phyloP scores from a whole-genome alignment of 1,140 invertebrate species.

The Physella acuta region DNA sequence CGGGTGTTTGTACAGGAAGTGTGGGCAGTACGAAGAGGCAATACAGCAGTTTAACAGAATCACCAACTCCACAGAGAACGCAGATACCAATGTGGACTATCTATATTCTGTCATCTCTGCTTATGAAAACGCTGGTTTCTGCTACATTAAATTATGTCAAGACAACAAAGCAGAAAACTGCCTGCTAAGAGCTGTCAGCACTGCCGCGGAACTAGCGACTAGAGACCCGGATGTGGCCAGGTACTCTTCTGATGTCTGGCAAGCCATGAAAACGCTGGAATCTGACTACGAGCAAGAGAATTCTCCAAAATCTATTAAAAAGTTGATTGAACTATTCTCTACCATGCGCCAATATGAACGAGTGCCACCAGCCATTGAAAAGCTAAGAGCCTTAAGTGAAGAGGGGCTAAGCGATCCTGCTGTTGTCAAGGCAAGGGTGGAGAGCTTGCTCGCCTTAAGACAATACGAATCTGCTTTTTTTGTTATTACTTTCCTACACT shows the following conservation, averaged over 20 bases:
- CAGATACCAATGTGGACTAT: neutral
- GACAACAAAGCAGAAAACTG: neutral
- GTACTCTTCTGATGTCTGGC: neutral
- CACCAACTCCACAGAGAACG: neutral
- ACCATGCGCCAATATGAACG: neutral
- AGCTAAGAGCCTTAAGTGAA: neutral
- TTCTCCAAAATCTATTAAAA: neutral
- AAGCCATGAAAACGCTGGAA: neutral
- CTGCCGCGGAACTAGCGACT: neutral
- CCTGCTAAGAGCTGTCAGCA: neutral
- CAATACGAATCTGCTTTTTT: neutral
- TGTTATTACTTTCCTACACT: no score
- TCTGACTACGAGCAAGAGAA: neutral
- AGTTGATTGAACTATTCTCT: neutral
- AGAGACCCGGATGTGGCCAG: neutral
- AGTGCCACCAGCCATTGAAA: neutral
- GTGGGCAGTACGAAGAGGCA: neutral
- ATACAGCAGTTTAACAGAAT: neutral
- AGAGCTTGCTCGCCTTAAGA: neutral
- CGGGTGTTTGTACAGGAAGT: neutral
- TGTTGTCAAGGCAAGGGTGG: neutral
- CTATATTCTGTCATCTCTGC: neutral
- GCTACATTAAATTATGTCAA: neutral
- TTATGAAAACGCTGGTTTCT: conserved; percentile 1
- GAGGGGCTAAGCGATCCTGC: neutral